A percentile compares a stretch with the other conserved stretches of the same genome.
These are phyloP conservation scores for Bubalus kerabau DNA, from an alignment of 2,113 vertebrate genomes.

Conservation along the genomic window DNA sequence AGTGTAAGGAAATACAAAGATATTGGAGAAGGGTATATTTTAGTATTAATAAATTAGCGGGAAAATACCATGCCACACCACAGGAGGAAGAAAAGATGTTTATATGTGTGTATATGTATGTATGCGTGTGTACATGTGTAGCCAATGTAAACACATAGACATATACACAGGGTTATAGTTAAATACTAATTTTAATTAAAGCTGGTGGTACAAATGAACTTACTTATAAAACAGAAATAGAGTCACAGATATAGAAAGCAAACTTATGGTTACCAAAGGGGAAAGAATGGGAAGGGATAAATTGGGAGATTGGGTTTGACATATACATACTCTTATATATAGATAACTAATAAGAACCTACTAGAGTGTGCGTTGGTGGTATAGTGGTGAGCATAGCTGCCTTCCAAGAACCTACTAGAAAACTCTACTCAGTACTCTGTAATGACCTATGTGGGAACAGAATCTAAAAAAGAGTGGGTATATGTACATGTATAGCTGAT, in stretches of 20 bases:
- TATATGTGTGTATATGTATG: neutral
- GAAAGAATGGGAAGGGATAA: neutral
- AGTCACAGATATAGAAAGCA: neutral
- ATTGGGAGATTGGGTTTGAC: neutral
- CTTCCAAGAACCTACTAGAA: slow-evolving; percentile 71
- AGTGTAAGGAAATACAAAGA: neutral
- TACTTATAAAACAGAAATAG: neutral
- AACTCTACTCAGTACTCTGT: neutral
- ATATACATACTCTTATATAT: neutral
- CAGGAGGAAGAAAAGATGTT: neutral
- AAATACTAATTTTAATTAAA: neutral
- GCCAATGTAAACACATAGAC: neutral
- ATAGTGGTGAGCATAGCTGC: slow-evolving; percentile 87
- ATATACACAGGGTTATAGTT: neutral
- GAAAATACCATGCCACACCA: neutral
- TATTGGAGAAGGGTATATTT: neutral
- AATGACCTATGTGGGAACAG: neutral
- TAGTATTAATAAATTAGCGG: neutral
- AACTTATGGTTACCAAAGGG: neutral
- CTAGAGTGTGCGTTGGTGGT: slow-evolving; percentile 72
- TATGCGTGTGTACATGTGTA: neutral
- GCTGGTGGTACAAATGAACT: neutral
- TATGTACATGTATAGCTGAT: neutral
- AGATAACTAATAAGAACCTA: neutral
- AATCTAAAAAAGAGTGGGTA: neutral